Conservation (phyloP, 2,113 vertebrate species). For the Phalacrocorax aristotelis region DNA sequence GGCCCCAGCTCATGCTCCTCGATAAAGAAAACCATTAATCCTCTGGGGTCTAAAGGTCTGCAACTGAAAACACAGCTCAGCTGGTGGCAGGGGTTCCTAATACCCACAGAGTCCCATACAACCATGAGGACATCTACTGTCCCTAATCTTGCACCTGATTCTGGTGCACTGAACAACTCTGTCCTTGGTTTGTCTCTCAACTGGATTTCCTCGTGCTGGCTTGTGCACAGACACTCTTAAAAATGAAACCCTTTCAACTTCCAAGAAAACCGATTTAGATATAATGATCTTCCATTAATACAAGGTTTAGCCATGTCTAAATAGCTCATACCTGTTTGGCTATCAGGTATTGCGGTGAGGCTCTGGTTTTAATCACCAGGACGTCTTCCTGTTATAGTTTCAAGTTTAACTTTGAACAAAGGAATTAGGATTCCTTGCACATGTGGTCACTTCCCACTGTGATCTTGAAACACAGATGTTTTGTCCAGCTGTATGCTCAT, state of each 20-base stretch:
- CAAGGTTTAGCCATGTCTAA: background rate
- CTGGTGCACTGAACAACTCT: background rate
- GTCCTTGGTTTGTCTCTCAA: background rate
- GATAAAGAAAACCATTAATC: background rate
- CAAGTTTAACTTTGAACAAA: background rate
- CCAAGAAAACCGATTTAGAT: background rate
- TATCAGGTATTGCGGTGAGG: background rate
- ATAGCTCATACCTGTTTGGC: background rate
- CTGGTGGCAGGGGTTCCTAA: background rate
- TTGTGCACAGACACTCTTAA: background rate
- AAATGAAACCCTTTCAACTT: background rate
- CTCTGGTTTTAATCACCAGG: background rate
- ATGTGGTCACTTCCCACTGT: background rate
- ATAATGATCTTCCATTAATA: background rate
- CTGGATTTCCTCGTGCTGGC: background rate
- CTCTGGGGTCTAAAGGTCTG: background rate
- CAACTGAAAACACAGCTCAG: background rate
- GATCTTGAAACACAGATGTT: slow-evolving; percentile 18
- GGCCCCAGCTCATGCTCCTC: background rate
- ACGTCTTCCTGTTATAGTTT: background rate
- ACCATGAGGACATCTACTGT: background rate
- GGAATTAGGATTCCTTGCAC: background rate
- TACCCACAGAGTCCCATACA: background rate
- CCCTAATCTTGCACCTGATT: background rate
- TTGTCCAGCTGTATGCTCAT: background rate